Conservation (phyloP, 2,797 vertebrate species). For the Sebastolobus alascanus region DNA sequence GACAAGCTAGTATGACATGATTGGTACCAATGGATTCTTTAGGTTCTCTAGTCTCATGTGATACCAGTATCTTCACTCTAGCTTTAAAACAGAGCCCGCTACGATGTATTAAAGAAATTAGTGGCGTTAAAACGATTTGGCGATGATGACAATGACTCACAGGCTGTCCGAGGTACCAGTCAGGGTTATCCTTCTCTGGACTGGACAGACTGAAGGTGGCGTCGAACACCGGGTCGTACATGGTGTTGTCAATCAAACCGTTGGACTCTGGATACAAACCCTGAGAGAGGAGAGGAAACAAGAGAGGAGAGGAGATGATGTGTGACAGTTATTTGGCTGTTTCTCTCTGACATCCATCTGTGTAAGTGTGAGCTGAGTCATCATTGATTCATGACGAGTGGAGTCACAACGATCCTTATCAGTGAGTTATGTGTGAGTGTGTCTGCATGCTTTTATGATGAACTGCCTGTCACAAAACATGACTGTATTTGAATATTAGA, state of each 20-base stretch:
- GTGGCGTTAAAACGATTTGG: no score
- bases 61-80: no score
- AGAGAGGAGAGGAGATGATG: background rate
- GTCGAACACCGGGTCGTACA: conserved; percentile 85
- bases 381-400: background rate
- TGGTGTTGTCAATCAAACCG: conserved; percentile 86
- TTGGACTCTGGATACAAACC: conserved; percentile 88
- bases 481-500: background rate
- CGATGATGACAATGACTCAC: conserved; percentile 66
- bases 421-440: background rate
- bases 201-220: conserved; percentile 82
- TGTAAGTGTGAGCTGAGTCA: background rate
- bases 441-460: background rate
- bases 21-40: no score
- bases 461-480: background rate
- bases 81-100: no score
- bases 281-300: conserved; percentile 53
- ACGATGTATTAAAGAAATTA: no score
- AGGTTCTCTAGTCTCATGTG: no score
- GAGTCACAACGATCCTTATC: background rate
- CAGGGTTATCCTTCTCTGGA: conserved; percentile 82
- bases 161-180: conserved; percentile 86
- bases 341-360: background rate
- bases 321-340: background rate
- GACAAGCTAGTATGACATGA: no score